Base-by-base conservation (phyloP, 2,797 vertebrate species). In the Rhinichthys osculus region DNA sequence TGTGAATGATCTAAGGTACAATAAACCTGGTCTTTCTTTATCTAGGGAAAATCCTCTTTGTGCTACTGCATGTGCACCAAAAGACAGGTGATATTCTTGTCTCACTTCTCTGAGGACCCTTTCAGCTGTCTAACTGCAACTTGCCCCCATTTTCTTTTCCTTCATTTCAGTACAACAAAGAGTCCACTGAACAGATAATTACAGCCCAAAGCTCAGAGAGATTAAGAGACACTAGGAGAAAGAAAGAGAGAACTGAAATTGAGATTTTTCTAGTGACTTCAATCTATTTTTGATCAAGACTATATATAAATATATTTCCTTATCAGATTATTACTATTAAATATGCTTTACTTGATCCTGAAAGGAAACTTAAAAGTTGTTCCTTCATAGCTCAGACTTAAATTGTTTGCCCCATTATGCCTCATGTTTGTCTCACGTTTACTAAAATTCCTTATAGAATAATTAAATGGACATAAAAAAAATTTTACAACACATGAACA, bases 151-250 rank as follows among this genome's bases (percentile, higher is more conserved):
- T 83, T 66, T 50, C 69, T 64, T 47, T 73, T 44, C 42, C 71
- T 66, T 74, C 57, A 66, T 74, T 83, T 83, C 59, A 76, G 44
- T 50, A 14, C 42, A 52, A 83, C 71, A 83, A 83, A 83, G 82
- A 66, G 23, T 66, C 30, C 30, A 52, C 42, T 83, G 64, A 83
- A 64, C 42, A 83, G 82, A 73, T 83, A 76, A 83, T n/a, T 83
- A 83, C 27, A 83, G 82, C 71, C 71, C 42, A 74, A 50, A 59
- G 71, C 82, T 76, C 77, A 0, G 21, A 76, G 42, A 66, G 42
- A 76, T 52, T 66, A 66, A 66, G 81, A 76, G 57, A 76, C 27
- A 83, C 27, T 19, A 27, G n/a, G 19, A 64, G 54, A 70, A 81
- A 81, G 33, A 74, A 82, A 83, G 27, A 59, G 69, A 82, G 70